Percentiles rank a stretch among this genome's conserved stretches.
Conservation (phyloP, 1,140 invertebrate species). For the Aphelenchoides fujianensis region DNA sequence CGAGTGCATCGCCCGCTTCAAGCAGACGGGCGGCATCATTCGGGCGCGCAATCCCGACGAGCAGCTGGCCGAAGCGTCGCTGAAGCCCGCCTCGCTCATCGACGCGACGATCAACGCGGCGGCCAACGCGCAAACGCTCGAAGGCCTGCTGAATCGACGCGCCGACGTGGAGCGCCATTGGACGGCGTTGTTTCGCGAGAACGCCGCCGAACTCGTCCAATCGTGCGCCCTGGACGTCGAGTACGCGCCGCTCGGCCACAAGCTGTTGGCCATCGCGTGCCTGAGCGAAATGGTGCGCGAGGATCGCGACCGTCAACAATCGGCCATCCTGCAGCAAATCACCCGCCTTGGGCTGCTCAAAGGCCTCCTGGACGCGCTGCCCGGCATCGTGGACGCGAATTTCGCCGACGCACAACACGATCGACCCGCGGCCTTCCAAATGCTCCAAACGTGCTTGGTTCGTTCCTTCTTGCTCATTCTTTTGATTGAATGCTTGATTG, state of each 20-base stretch:
- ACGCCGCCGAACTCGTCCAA: neutral
- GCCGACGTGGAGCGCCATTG: neutral
- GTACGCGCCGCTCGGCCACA: slow-evolving; percentile 5
- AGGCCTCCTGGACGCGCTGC: neutral
- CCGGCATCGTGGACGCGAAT: neutral
- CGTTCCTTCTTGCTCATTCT: neutral
- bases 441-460: neutral
- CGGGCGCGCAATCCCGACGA: neutral
- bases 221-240: slow-evolving; percentile 5
- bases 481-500: neutral
- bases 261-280: slow-evolving; percentile 12
- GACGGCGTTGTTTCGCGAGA: slow-evolving; percentile 1
- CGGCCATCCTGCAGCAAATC: neutral
- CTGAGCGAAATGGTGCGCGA: slow-evolving; percentile 10
- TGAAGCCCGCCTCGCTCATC: neutral
- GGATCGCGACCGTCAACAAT: neutral
- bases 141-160: neutral
- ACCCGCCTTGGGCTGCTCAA: neutral
- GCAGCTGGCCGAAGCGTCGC: neutral
- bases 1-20: neutral
- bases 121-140: neutral
- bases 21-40: neutral
- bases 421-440: neutral
- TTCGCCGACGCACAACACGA: neutral
- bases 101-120: neutral